Base-by-base conservation (phyloP, 2,888 invertebrate genomes). In the Phrixothrix hirtus region DNA sequence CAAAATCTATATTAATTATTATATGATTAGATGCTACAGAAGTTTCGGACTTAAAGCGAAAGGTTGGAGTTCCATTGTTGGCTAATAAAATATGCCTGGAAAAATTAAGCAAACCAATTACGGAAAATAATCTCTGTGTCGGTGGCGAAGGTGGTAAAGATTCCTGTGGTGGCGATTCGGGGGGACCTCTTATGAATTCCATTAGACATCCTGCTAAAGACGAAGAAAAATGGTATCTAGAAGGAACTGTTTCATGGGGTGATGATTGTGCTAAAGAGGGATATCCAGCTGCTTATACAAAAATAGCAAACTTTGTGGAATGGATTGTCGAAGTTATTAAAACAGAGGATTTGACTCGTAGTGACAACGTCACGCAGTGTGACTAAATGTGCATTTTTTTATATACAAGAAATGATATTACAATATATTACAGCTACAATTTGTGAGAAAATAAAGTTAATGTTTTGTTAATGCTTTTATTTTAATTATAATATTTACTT, bases 181-280 rank as follows among this genome's bases (percentile, higher is more conserved):
- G 50, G 6, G 50, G 50, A 12, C 50, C 50, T 6, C 35, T 48
- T 10, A 48, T 48, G 48, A 17, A 31, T 9, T 11, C 10, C 5
- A 14, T 31, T 12, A 9, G 2, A 2, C 16, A 35, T 4, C 13
- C 17, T 1, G 1, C 7, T 1, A 25, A 21, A 3, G 16, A 14
- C 12, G 5, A 31, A 1, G 5, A 7, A 2, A 34, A 38, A n/a
- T 50, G 84, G 84, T 82, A 81, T 53, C 73, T 80, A 0, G 79
- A 84, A n/a, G 88, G 88, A n/a, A 82, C 92, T 12, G 91, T 92
- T 1, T 92, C 92, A 2, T 47, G 32, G 39, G 48, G 48, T 14
- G 27, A 34, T 6, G 50, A 35, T 1, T 50, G 50, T 12, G 50
- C 43, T 3, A 15, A 10, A 6, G 17, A 13, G 4, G 38, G 31